Conservation (phyloP, 2,797 vertebrate genomes). For the Jordanella pulchra region DNA sequence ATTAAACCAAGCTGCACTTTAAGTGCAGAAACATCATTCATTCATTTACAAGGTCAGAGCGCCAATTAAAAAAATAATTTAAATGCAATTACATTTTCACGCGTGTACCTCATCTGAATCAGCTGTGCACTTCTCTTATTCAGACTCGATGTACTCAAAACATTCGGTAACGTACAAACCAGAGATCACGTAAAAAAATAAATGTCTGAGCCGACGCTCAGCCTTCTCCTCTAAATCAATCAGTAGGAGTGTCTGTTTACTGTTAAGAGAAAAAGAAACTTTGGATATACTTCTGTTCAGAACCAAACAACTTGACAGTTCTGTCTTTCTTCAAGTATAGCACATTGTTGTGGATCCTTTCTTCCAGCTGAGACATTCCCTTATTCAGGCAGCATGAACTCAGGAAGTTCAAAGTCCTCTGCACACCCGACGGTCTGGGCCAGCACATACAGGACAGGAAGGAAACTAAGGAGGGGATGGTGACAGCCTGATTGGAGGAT, state of each 20-base stretch:
- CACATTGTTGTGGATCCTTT: constrained; percentile 35
- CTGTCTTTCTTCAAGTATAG: constrained; percentile 68
- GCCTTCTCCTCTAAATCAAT: constrained; percentile 48
- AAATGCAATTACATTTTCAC: constrained; percentile 62
- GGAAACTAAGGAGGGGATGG: constrained; percentile 32
- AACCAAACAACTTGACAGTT: constrained; percentile 39
- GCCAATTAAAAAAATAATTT: constrained; percentile 76
- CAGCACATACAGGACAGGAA: constrained; percentile 45
- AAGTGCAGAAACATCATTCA: constrained; percentile 51
- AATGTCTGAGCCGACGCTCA: constrained; percentile 50
- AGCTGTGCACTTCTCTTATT: constrained; percentile 31
- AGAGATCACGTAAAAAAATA: constrained; percentile 67
- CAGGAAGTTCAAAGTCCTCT: constrained; percentile 18
- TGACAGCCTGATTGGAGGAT: constrained; percentile 29
- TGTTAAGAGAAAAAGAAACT: constrained; percentile 39
- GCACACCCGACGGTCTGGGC: constrained; percentile 41
- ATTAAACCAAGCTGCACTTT: constrained; percentile 45
- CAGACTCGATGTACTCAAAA: constrained; percentile 51
- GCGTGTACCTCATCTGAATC: constrained; percentile 42
- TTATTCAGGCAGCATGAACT: constrained; percentile 32
- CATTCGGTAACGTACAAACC: constrained; percentile 59
- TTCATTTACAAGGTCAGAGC: constrained; percentile 50
- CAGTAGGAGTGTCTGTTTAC: constrained; percentile 41
- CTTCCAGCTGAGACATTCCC: constrained; percentile 37
- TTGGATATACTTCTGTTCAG: constrained; percentile 67